Evolutionary conservation across 2,797 vertebrate species (phyloP).

Genomic region (Anguilla pacifica): DNA sequence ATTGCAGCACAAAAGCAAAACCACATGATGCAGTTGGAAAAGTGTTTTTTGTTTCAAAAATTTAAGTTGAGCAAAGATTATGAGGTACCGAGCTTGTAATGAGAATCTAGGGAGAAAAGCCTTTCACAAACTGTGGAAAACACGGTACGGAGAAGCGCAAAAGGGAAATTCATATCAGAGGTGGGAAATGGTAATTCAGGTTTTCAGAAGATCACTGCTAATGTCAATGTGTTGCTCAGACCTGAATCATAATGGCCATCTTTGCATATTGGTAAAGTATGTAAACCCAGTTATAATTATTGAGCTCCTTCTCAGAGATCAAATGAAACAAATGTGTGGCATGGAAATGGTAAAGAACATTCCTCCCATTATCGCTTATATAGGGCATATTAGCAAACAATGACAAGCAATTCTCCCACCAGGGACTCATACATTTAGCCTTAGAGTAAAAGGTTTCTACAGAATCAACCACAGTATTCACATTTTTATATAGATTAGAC

Average conservation of each 20-base stretch:
- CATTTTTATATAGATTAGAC: too few species aligned
- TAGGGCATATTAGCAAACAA: not conserved
- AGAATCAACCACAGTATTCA: too few species aligned
- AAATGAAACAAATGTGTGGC: not conserved
- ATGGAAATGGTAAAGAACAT: not conserved
- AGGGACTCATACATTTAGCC: not conserved
- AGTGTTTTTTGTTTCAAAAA: not conserved
- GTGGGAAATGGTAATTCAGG: not conserved
- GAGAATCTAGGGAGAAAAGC: not conserved
- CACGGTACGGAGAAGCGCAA: not conserved
- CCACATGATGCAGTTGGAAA: not conserved
- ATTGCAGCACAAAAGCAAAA: not conserved
- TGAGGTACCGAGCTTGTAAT: not conserved
- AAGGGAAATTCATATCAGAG: not conserved
- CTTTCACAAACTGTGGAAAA: not conserved
- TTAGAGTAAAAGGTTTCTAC: too few species aligned
- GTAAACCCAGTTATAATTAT: not conserved
- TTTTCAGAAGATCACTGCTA: not conserved
- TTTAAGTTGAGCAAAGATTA: not conserved
- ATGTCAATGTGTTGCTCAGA: not conserved
- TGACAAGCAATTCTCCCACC: not conserved
- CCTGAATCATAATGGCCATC: not conserved
- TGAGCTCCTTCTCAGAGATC: not conserved
- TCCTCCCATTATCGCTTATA: not conserved
- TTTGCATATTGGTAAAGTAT: not conserved